Percentiles rank a stretch among this genome's conserved stretches.
Evolutionary conservation across 1,140 invertebrate species (phyloP).

Genomic region (Galleria mellonella): DNA sequence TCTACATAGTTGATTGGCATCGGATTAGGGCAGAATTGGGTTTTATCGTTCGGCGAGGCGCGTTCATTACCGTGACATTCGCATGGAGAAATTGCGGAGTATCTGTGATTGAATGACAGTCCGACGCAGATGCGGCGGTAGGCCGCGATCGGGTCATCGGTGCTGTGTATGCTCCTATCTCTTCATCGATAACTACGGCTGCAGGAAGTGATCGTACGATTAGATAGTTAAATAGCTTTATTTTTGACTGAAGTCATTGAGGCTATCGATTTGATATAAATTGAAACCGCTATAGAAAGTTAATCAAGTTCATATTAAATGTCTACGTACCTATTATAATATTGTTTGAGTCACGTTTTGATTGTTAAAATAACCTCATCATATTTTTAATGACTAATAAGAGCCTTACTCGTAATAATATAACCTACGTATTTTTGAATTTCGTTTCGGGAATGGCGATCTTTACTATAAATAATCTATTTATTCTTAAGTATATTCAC

Average conservation of each 20-base stretch:
- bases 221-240: constrained; percentile 55
- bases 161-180: constrained; percentile 44
- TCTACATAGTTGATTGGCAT: constrained; percentile 66
- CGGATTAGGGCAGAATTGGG: constrained; percentile 54
- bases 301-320: constrained; percentile 50
- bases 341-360: constrained; percentile 8
- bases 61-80: constrained; percentile 48
- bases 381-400: too few relatives aligned
- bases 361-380: neutral
- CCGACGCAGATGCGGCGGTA: constrained; percentile 14
- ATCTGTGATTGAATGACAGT: constrained; percentile 45
- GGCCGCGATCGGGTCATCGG: constrained; percentile 34
- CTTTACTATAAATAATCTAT: too few relatives aligned
- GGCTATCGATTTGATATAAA: constrained; percentile 52
- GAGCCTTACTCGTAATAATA: too few relatives aligned
- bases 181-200: constrained; percentile 23
- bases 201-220: constrained; percentile 34
- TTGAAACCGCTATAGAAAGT: constrained; percentile 60
- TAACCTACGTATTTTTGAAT: too few relatives aligned
- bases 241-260: constrained; percentile 36
- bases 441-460: too few relatives aligned
- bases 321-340: constrained; percentile 34
- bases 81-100: constrained; percentile 44
- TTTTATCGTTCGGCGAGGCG: constrained; percentile 31
- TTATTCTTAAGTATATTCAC: too few relatives aligned